A percentile compares a stretch with the other conserved stretches of the same genome.
Conservation (phyloP, 2,113 vertebrate species). For the Mormyrus lacerda region DNA sequence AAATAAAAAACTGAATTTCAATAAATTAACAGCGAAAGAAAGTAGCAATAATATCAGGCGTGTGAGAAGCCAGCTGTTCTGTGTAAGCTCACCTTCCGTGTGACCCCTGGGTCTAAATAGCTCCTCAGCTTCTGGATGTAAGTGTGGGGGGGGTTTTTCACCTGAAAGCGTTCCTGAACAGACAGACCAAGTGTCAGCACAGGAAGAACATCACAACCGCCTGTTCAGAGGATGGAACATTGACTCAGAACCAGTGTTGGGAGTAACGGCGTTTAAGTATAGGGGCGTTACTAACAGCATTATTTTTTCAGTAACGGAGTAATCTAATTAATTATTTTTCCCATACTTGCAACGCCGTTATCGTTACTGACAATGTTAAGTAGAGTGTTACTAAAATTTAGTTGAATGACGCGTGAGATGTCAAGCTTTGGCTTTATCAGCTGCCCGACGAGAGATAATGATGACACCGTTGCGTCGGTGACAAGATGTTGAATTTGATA, state of each 20-base stretch:
- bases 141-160: conserved; percentile 94
- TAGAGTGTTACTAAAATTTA: too few species aligned
- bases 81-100: conserved; percentile 72
- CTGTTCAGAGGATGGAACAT: neutral
- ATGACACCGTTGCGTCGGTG: too few species aligned
- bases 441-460: too few species aligned
- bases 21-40: neutral
- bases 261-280: too few species aligned
- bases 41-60: neutral
- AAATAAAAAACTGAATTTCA: neutral
- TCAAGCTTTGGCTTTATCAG: too few species aligned
- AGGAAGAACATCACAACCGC: neutral
- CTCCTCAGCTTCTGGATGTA: conserved; percentile 92
- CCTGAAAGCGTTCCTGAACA: conserved; percentile 86
- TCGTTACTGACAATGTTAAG: too few species aligned
- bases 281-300: too few species aligned
- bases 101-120: conserved; percentile 86
- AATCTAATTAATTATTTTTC: too few species aligned
- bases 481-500: too few species aligned
- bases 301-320: too few species aligned
- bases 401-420: too few species aligned
- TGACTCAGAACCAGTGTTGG: neutral
- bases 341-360: too few species aligned
- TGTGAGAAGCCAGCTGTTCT: neutral
- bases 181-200: neutral